Percentiles rank a stretch among this genome's conserved stretches.
Evolutionary conservation across 2,797 vertebrate species (phyloP).

Genomic region (Poeciliopsis turneri): DNA sequence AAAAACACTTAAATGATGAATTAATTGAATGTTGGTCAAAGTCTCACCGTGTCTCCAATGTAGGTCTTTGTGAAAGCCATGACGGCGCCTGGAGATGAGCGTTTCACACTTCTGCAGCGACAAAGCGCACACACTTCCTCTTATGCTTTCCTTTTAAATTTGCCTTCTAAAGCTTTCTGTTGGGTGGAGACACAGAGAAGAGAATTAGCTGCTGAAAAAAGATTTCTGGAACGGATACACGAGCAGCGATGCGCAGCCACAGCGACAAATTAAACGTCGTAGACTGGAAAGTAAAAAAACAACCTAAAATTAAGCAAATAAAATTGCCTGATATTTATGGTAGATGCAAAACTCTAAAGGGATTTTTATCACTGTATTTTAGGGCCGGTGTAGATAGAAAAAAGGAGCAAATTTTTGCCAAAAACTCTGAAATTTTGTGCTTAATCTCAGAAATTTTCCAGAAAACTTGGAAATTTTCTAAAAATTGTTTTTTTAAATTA

Average conservation of each 20-base stretch:
- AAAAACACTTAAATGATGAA: background rate
- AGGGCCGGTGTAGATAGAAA: too few species aligned
- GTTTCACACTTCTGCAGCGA: background rate
- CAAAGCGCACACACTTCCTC: conserved; percentile 38
- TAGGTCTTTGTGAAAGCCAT: background rate
- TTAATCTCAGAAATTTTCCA: too few species aligned
- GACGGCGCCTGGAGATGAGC: background rate
- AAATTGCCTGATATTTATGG: too few species aligned
- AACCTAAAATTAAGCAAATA: too few species aligned
- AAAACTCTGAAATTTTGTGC: too few species aligned
- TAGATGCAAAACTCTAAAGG: too few species aligned
- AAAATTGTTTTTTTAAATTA: too few species aligned
- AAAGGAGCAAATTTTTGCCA: too few species aligned
- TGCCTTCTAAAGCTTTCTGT: background rate
- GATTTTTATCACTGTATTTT: too few species aligned
- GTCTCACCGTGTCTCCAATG: background rate
- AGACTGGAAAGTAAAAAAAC: too few species aligned
- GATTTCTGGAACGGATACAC: background rate
- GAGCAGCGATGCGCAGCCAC: background rate
- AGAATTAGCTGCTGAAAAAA: background rate
- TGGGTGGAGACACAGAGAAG: background rate
- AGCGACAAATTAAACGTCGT: too few species aligned
- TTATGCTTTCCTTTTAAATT: conserved; percentile 3
- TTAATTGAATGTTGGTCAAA: background rate
- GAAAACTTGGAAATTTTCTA: too few species aligned